Conservation (phyloP, 2,113 vertebrate genomes). For the Capreolus pygargus region DNA sequence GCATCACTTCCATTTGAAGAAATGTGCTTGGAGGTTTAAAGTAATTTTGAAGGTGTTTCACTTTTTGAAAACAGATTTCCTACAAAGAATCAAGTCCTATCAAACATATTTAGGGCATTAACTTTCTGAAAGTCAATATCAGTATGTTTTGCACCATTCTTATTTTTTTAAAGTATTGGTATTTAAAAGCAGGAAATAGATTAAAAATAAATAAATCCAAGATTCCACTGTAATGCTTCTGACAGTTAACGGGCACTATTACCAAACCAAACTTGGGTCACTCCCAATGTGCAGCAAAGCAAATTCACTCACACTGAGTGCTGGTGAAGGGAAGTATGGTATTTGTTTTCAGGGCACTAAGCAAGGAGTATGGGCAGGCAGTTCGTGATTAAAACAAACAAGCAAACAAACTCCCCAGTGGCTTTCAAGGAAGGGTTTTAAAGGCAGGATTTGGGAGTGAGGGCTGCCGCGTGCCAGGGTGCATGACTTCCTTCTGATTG, state of each 20-base stretch:
- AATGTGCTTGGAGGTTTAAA: constrained; percentile 10
- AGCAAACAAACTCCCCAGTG: not conserved
- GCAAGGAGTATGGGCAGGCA: not conserved
- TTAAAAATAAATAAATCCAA: not conserved
- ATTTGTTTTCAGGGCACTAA: not conserved
- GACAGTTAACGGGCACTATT: not conserved
- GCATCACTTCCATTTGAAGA: constrained; percentile 21
- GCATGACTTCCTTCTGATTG: not conserved
- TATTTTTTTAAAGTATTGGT: not conserved
- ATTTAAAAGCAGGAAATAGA: not conserved
- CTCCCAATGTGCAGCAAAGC: not conserved
- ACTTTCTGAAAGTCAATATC: constrained; percentile 25
- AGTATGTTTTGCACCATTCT: not conserved
- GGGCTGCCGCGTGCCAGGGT: not conserved
- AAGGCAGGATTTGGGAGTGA: not conserved
- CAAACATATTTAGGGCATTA: not conserved
- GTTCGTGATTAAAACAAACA: not conserved
- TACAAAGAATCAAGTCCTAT: constrained; percentile 6
- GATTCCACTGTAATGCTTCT: not conserved
- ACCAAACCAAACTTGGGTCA: not conserved
- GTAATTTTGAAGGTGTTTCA: constrained; percentile 38
- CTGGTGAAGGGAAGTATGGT: not conserved
- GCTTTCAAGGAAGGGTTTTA: not conserved
- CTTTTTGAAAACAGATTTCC: constrained; percentile 24
- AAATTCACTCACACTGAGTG: not conserved